Conservation (phyloP, 2,888 invertebrate genomes). For the Petrolisthes cinctipes region DNA sequence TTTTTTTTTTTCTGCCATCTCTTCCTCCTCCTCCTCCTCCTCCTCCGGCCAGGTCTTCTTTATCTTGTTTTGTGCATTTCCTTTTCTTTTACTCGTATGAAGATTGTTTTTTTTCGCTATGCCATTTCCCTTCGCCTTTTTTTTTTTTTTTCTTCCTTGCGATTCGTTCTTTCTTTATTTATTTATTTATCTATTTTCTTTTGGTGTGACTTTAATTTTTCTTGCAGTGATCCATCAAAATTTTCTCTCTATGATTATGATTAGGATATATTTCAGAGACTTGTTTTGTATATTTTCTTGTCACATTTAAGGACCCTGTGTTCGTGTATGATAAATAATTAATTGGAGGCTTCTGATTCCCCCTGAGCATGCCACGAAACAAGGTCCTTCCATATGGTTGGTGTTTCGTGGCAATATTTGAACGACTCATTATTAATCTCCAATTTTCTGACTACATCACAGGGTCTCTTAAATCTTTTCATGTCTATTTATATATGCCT, state of each 20-base stretch:
- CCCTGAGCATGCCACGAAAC: no score
- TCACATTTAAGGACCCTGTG: neutral
- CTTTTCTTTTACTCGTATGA: neutral
- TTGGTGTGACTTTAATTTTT: neutral
- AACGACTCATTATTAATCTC: no score
- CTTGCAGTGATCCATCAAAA: neutral
- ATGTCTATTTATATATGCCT: neutral
- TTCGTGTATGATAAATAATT: no score
- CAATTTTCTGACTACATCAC: no score
- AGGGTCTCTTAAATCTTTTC: neutral
- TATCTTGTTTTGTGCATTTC: no score
- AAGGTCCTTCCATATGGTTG: no score
- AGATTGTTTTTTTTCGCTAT: no score
- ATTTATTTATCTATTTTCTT: conserved; percentile 5
- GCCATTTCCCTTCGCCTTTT: neutral
- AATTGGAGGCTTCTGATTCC: no score
- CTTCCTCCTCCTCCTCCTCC: no score
- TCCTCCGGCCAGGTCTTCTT: no score
- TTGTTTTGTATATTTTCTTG: neutral
- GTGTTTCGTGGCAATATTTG: no score
- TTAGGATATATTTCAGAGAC: neutral
- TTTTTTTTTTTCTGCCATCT: no score
- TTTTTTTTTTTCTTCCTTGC: neutral
- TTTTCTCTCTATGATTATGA: neutral
- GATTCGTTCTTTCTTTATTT: neutral